Base-by-base conservation (phyloP, 1,140 invertebrate species). In the Drosophila setifemur region DNA sequence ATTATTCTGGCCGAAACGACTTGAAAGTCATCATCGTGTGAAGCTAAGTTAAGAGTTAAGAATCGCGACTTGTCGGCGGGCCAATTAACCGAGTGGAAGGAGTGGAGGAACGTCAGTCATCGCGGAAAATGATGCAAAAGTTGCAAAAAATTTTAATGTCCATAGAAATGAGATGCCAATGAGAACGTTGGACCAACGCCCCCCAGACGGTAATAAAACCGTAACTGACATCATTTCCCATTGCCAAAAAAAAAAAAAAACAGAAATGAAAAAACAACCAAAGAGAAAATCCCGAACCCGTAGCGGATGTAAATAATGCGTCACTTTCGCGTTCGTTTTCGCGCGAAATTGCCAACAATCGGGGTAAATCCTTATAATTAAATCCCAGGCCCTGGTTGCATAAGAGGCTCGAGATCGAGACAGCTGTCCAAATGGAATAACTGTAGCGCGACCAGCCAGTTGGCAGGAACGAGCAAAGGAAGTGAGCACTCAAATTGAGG, bases 321-420 rank as follows among this genome's bases (percentile, higher is more conserved):
- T 61, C 63, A 82, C 60, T 77, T 73, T 68, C 66, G 67, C 67
- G 55, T 71, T 70, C 68, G 63, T 47, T 54, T 63, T 63, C 58
- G 19, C 57, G 43, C 61, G 23, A 66, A 66, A 66, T 64, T 64
- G 61, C 58, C 61, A 39, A 66, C 61, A 66, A 66, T 66, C 61
- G n/a, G n/a, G 61, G 58, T 44, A 71, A 85, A 85, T 85, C 78
- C 78, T 83, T 83, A 85, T 85, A 81, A 85, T 83, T 83, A 83
- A 68, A 71, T 47, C 52, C 21, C 66, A 49, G 64, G 19, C 64
- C 44, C 64, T 9, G 66, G 67, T 71, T 71, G 67, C 67, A 70
- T 71, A 66, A 66, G 31, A 12, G n/a, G 12, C 5, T 16, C 12
- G 33, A 33, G 31, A 37, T 37, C 28, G 6, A 14, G 11, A 28